phyloP scores from a whole-genome alignment of 2,113 vertebrate genomes.

The Mobula birostris region DNA sequence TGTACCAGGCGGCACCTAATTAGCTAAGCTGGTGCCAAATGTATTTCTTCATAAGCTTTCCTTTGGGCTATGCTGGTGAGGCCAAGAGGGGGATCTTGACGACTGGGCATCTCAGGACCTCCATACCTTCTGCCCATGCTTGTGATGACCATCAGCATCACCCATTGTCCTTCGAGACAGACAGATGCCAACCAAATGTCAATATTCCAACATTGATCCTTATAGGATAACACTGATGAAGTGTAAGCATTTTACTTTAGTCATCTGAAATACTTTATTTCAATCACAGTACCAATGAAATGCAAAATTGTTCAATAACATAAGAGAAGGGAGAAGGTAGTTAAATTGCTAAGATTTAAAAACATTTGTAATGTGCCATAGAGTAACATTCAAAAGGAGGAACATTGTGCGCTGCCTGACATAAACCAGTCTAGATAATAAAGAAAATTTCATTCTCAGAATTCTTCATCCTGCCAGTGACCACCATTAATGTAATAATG shows the following conservation, averaged over 20 bases:
- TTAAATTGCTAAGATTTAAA: background rate
- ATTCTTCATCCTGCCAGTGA: slow-evolving; percentile 5
- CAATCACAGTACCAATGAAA: background rate
- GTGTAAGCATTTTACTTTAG: background rate
- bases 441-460: background rate
- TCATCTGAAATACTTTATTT: background rate
- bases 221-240: background rate
- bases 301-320: background rate
- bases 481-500: background rate
- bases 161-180: too few species aligned
- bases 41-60: too few species aligned
- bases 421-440: background rate
- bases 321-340: background rate
- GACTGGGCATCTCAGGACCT: too few species aligned
- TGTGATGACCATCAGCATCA: background rate
- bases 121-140: too few species aligned
- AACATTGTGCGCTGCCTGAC: background rate
- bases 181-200: background rate
- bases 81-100: too few species aligned
- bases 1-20: too few species aligned
- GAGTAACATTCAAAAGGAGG: background rate
- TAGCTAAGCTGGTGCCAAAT: too few species aligned
- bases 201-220: background rate
- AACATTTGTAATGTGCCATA: background rate
- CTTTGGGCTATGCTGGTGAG: too few species aligned